Evolutionary conservation across 2,113 vertebrate species (phyloP), one percentile per base, ranked within the genome.

Genomic region (Saccopteryx bilineata): DNA sequence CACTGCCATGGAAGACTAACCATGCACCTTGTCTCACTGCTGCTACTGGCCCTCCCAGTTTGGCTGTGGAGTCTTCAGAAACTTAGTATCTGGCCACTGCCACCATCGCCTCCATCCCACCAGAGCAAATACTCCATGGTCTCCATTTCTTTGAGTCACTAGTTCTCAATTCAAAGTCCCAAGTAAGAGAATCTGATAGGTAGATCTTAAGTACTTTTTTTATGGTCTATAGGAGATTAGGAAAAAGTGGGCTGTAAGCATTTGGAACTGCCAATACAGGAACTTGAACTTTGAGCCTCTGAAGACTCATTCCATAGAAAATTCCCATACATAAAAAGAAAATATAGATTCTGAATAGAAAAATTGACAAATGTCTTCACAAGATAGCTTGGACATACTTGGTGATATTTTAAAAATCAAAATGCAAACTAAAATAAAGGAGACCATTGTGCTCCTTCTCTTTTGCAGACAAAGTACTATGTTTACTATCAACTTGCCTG

Each of bases 291-390:
- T 84, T 66, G n/a, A 58, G 39, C 11, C 26, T 9, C 24, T 6
- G 48, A 71, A 74, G 61, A 60, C 12, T 60, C 10, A 58, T 11
- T 26, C 17, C 54, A 4, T 48, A 24, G 7, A 31, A 39, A 87
- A 74, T 71, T 83, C 2, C 17, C 21, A n/a, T 2, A 52, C 8
- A 23, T 8, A n/a, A 21, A 54, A 79, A 74, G 23, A 88, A 65
- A 83, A 26, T 75, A 86, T 63, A 79, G 14, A 89, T 79, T 75
- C 75, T 75, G 75, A 80, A 5, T 50, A 84, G 48, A 82, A 83
- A 46, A 68, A 58, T 15, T 2, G 24, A n/a, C 48, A 78, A 8
- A 56, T 91, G 28, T 83, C 28, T 50, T 83, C 39, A 69, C 39
- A 80, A 87, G 39, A 46, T 65, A 86, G 28, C 33, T 72, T 84